Conservation (phyloP, 2,797 vertebrate species). For the Siniperca obscura region DNA sequence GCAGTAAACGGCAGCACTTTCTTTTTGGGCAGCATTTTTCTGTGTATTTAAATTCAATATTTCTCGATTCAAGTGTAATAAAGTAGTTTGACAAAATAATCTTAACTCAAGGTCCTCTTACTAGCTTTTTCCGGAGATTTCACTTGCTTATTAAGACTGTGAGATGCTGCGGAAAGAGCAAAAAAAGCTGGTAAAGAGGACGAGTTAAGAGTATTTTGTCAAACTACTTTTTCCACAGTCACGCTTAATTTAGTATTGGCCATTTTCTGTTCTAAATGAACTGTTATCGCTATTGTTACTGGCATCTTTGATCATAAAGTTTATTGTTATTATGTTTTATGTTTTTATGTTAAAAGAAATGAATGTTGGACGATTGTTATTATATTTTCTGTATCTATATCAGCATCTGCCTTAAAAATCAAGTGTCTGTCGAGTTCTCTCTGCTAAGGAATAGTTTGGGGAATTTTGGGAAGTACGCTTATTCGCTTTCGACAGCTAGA, state of each 20-base stretch:
- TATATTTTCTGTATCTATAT: neutral
- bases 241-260: neutral
- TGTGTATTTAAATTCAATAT: neutral
- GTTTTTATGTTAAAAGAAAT: neutral
- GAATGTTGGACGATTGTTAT: neutral
- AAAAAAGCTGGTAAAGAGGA: neutral
- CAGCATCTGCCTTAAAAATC: too few relatives aligned
- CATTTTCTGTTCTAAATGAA: neutral
- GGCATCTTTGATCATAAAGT: neutral
- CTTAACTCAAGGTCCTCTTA: neutral
- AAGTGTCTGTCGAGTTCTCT: neutral
- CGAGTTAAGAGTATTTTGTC: neutral
- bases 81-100: neutral
- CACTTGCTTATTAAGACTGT: neutral
- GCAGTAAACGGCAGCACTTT: too few relatives aligned
- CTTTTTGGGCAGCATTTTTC: neutral
- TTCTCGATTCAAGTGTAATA: neutral
- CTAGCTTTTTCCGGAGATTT: neutral
- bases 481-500: neutral
- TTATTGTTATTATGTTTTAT: neutral
- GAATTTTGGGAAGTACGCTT: neutral
- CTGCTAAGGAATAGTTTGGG: neutral
- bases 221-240: neutral
- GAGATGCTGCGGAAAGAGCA: neutral
- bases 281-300: neutral